These are phyloP conservation scores for Kobus ellipsiprymnus DNA, from an alignment of 2,113 vertebrate species.

Conservation along the genomic window DNA sequence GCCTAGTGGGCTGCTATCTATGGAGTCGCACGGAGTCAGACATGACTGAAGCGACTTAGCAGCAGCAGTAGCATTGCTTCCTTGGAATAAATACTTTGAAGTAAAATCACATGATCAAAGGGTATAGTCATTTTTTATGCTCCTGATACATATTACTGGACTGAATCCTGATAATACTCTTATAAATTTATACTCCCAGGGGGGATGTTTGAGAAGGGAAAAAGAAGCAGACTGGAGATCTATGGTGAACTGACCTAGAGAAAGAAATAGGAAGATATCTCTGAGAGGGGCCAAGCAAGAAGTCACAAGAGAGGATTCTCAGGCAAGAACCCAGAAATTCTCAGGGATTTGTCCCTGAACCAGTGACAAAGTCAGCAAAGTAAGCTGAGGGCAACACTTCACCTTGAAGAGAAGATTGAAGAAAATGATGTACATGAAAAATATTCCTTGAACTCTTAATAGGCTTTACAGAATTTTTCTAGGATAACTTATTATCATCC, in stretches of 20 bases:
- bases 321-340: neutral
- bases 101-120: neutral
- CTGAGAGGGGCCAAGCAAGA: neutral
- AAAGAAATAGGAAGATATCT: neutral
- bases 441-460: neutral
- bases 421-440: neutral
- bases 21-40: too few relatives aligned
- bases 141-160: neutral
- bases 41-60: too few relatives aligned
- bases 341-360: neutral
- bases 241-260: neutral
- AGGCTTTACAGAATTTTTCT: neutral
- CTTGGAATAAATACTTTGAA: neutral
- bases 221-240: neutral
- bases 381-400: neutral
- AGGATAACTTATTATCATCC: neutral
- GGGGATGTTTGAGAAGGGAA: neutral
- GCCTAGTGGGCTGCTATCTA: too few relatives aligned
- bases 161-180: neutral
- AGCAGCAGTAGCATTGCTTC: neutral
- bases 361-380: neutral
- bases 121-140: neutral
- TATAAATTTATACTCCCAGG: neutral
- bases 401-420: neutral
- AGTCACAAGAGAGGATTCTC: neutral